phyloP scores from a whole-genome alignment of 1,140 invertebrate species.

The Trissolcus basalis region DNA sequence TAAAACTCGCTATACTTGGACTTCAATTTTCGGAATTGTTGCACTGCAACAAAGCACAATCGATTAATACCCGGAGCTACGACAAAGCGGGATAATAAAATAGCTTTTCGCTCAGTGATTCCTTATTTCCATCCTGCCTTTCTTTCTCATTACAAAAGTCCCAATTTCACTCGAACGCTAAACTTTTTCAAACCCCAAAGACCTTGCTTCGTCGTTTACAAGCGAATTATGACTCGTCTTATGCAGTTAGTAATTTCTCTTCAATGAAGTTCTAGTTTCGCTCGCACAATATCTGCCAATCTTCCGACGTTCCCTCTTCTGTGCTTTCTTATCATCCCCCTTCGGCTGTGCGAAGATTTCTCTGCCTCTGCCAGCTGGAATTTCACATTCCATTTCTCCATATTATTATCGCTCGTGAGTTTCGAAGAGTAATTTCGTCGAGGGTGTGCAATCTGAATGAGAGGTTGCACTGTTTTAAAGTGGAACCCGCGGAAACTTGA shows the following conservation, averaged over 20 bases:
- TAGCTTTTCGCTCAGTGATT: no score
- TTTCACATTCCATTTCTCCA: conserved; percentile 58
- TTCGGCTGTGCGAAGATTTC: conserved; percentile 22
- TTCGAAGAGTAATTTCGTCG: conserved; percentile 57
- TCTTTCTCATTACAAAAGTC: no score
- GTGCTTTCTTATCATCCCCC: conserved; percentile 38
- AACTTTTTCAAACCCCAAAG: conserved; percentile 37
- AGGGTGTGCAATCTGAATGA: conserved; percentile 41
- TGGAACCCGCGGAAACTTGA: conserved; percentile 19
- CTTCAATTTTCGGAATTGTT: conserved; percentile 8
- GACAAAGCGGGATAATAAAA: neutral
- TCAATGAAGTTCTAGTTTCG: conserved; percentile 56
- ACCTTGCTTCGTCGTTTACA: conserved; percentile 32
- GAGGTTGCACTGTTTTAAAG: conserved; percentile 29
- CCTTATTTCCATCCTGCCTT: no score
- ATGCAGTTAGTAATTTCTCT: conserved; percentile 54
- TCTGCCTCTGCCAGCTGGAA: conserved; percentile 37
- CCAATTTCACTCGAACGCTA: conserved; percentile 1
- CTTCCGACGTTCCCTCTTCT: neutral
- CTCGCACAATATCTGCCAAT: conserved; percentile 50
- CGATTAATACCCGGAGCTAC: conserved; percentile 8
- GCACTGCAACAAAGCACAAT: conserved; percentile 2
- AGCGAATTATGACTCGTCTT: conserved; percentile 31
- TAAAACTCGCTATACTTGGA: conserved; percentile 4
- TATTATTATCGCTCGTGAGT: conserved; percentile 58